A percentile compares a stretch with the other conserved stretches of the same genome.
phyloP scores from a whole-genome alignment of 2,113 vertebrate genomes.

The Clarias macrocephalus region DNA sequence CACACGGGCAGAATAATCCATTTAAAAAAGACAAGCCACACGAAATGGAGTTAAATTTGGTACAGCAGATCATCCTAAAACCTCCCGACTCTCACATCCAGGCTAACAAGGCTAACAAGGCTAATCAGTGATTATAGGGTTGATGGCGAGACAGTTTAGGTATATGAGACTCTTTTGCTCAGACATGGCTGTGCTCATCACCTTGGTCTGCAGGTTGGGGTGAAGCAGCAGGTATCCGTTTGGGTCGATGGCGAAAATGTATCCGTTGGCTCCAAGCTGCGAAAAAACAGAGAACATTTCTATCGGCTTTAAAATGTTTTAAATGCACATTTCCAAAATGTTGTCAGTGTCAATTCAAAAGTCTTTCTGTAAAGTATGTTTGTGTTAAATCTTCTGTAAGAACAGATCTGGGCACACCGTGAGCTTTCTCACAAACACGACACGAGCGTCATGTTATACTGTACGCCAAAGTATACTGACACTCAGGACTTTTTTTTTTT shows the following conservation, averaged over 20 bases:
- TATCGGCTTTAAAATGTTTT: no score
- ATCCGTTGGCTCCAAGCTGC: slow-evolving; percentile 90
- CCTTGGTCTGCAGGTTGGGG: slow-evolving; percentile 93
- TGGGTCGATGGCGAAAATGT: slow-evolving; percentile 97
- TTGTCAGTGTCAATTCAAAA: not conserved
- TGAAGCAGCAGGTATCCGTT: slow-evolving; percentile 97
- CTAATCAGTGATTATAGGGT: no score
- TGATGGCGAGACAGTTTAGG: no score
- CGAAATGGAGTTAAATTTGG: not conserved
- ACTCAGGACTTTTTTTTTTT: no score
- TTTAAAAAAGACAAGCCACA: not conserved
- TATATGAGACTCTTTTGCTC: no score
- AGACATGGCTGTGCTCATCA: slow-evolving; percentile 47
- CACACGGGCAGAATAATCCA: not conserved
- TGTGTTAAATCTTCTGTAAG: not conserved
- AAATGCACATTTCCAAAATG: not conserved
- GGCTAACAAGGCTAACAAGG: not conserved
- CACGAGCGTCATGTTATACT: no score
- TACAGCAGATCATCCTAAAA: not conserved
- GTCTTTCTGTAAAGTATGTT: not conserved
- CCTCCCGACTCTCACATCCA: not conserved
- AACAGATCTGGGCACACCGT: not conserved
- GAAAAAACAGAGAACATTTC: not conserved
- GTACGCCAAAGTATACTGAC: not conserved
- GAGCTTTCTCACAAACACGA: not conserved